Percentiles rank a stretch among this genome's conserved stretches.
Evolutionary conservation across 2,888 invertebrate genomes (phyloP).

Genomic region (Harpalus rubripes): DNA sequence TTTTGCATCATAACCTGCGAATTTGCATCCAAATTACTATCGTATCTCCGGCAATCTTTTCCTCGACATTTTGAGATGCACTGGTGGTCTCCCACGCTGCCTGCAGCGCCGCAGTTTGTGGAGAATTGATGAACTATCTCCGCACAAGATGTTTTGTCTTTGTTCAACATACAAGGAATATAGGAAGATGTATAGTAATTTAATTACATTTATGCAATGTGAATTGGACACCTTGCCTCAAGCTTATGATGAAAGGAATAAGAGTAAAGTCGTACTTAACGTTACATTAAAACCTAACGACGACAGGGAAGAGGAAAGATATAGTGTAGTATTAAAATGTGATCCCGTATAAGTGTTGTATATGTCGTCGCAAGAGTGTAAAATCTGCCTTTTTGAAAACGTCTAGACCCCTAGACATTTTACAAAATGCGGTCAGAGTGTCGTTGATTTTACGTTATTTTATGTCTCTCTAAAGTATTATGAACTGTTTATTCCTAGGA

Average conservation of each 20-base stretch:
- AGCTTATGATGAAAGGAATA: constrained; percentile 26
- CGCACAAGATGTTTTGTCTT: background rate
- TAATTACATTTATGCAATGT: constrained; percentile 37
- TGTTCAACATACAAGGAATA: background rate
- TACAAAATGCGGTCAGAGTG: too few species aligned
- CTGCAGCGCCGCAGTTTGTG: constrained; percentile 31
- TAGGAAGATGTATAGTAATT: constrained; percentile 16
- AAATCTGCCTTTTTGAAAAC: too few species aligned
- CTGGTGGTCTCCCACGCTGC: constrained; percentile 52
- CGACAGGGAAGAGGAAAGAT: too few species aligned
- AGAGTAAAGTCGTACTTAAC: constrained; percentile 28
- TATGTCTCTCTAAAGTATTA: too few species aligned
- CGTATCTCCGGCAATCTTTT: background rate
- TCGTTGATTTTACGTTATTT: too few species aligned
- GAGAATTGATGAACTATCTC: constrained; percentile 30
- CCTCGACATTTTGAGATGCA: constrained; percentile 13
- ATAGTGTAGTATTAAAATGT: too few species aligned
- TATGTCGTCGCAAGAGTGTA: too few species aligned
- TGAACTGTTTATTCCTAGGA: too few species aligned
- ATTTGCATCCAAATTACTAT: background rate
- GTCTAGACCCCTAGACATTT: too few species aligned
- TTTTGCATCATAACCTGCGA: background rate
- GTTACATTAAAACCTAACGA: constrained; percentile 6
- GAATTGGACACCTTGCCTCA: constrained; percentile 38
- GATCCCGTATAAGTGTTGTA: too few species aligned